Conservation (phyloP, 2,888 invertebrate species). For the Alcis repandata region DNA sequence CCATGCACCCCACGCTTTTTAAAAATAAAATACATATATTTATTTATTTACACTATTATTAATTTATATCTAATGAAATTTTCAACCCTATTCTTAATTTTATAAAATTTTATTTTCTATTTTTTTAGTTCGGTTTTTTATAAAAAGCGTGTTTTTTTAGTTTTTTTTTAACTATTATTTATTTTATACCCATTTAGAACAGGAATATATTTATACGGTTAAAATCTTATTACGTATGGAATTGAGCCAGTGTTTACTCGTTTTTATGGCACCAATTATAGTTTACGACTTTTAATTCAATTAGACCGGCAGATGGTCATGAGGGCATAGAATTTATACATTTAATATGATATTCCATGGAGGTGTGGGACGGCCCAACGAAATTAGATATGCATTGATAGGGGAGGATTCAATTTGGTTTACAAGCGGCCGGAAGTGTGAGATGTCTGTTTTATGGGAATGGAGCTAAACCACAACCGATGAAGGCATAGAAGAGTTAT, state of each 20-base stretch:
- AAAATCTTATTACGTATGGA: conserved; percentile 15
- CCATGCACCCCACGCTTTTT: no score
- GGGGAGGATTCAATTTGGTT: conserved; percentile 37
- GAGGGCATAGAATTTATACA: conserved; percentile 22
- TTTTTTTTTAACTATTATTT: no score
- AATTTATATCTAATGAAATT: no score
- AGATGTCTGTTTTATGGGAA: conserved; percentile 34
- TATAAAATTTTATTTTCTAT: no score
- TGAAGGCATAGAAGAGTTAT: conserved; percentile 32
- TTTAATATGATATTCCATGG: conserved; percentile 24
- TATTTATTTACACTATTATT: no score
- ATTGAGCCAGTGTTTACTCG: conserved; percentile 26
- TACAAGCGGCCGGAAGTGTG: conserved; percentile 37
- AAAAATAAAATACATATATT: no score
- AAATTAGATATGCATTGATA: conserved; percentile 42
- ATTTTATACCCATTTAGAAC: conserved; percentile 6
- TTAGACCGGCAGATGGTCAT: conserved; percentile 43
- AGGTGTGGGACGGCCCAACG: conserved; percentile 31
- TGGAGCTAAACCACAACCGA: conserved; percentile 30
- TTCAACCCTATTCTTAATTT: no score
- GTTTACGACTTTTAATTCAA: conserved; percentile 38
- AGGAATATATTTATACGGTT: conserved; percentile 7
- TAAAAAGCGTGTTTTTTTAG: no score
- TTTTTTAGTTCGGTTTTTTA: no score
- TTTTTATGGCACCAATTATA: conserved; percentile 34